phyloP scores from a whole-genome alignment of 1,140 invertebrate genomes.

The Andrena cerasifolii region DNA sequence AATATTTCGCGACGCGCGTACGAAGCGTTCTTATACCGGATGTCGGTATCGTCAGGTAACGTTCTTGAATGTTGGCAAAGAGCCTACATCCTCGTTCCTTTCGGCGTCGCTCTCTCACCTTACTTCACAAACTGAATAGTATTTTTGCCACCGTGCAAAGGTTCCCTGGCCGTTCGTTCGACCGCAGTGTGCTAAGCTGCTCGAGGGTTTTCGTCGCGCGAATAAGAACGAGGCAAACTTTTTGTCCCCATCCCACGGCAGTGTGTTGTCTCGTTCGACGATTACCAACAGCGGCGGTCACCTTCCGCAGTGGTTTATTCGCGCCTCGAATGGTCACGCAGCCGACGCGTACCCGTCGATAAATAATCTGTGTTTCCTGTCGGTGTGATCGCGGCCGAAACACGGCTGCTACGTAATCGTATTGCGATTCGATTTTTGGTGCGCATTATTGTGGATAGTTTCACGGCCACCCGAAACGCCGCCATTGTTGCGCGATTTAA shows the following conservation, averaged over 20 bases:
- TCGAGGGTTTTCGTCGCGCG: slow-evolving; percentile 51
- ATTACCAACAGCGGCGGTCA: background rate
- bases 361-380: background rate
- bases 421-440: no score
- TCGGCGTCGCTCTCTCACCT: slow-evolving; percentile 22
- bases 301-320: no score
- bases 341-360: no score
- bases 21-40: background rate
- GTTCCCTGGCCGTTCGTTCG: slow-evolving; percentile 23
- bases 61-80: slow-evolving; percentile 51
- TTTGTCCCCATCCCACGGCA: slow-evolving; percentile 30
- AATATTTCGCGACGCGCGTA: background rate
- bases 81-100: slow-evolving; percentile 45
- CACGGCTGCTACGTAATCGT: background rate
- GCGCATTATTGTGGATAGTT: background rate
- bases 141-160: slow-evolving; percentile 62
- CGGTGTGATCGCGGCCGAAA: background rate
- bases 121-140: slow-evolving; percentile 34
- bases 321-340: no score
- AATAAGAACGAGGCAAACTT: slow-evolving; percentile 63
- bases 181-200: slow-evolving; percentile 15
- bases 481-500: no score
- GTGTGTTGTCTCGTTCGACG: slow-evolving; percentile 7
- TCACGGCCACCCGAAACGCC: no score
- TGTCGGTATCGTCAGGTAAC: background rate